A percentile compares a stretch with the other conserved stretches of the same genome.
phyloP scores from a whole-genome alignment of 2,888 invertebrate species.

The Andrena dorsata region DNA sequence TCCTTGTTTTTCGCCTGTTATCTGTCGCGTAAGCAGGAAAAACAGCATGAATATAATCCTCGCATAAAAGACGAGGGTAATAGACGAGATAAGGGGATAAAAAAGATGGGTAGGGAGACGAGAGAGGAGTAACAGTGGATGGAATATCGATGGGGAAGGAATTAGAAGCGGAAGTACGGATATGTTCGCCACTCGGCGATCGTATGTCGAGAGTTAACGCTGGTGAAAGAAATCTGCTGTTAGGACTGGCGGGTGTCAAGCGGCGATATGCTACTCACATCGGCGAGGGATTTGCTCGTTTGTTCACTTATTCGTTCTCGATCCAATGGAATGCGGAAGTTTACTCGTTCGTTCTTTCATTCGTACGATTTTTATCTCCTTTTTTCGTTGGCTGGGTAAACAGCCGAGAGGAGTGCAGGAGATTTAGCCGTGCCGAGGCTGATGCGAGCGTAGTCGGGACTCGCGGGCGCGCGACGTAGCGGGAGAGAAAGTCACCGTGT shows the following conservation, averaged over 20 bases:
- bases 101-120: background rate
- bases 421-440: conserved; percentile 24
- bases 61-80: conserved; percentile 16
- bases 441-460: conserved; percentile 21
- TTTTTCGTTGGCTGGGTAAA: conserved; percentile 33
- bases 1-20: conserved; percentile 33
- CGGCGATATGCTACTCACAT: conserved; percentile 50
- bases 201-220: conserved; percentile 25
- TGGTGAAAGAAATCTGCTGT: conserved; percentile 35
- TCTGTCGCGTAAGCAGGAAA: conserved; percentile 24
- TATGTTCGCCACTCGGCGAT: conserved; percentile 15
- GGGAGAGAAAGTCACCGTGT: conserved; percentile 51
- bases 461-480: conserved; percentile 40
- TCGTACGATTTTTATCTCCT: conserved; percentile 33
- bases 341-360: conserved; percentile 51
- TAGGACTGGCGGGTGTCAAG: conserved; percentile 40
- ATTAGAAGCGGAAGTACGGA: conserved; percentile 23
- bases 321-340: conserved; percentile 58
- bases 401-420: conserved; percentile 4
- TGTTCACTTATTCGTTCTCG: conserved; percentile 50
- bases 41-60: conserved; percentile 15
- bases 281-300: conserved; percentile 33
- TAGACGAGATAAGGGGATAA: conserved; percentile 17
- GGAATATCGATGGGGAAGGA: conserved; percentile 13
- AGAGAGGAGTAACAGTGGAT: background rate